Evolutionary conservation across 1,140 invertebrate genomes (phyloP).

Genomic region (Drosophila orosa): DNA sequence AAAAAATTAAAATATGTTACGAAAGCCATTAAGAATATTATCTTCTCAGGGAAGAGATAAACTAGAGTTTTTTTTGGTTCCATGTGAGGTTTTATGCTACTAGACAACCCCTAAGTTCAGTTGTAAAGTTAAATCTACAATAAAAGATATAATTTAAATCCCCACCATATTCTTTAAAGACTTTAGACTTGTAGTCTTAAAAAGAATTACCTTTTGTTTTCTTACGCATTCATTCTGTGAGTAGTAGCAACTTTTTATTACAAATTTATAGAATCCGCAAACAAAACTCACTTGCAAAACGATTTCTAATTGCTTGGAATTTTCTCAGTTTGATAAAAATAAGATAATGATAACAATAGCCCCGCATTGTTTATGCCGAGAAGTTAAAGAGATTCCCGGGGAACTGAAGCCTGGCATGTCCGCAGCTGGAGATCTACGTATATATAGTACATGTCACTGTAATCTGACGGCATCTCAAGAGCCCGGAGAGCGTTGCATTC

Average conservation of each 20-base stretch:
- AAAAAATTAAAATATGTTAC: background rate
- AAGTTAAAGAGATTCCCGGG: background rate
- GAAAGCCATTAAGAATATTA: background rate
- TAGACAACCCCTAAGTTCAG: background rate
- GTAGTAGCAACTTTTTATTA: background rate
- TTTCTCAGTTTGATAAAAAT: slow-evolving; percentile 9
- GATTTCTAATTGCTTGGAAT: slow-evolving; percentile 11
- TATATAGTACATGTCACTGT: slow-evolving; percentile 25
- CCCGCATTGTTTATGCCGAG: slow-evolving; percentile 10
- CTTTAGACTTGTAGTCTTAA: background rate
- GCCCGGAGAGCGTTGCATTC: slow-evolving; percentile 35
- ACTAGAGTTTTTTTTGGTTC: background rate
- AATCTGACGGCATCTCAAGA: slow-evolving; percentile 28
- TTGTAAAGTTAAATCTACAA: background rate
- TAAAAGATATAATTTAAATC: background rate
- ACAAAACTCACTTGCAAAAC: slow-evolving; percentile 1
- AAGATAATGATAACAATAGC: background rate
- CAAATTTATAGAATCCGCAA: background rate
- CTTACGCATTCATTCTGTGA: background rate
- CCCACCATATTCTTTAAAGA: background rate
- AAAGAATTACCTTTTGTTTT: background rate
- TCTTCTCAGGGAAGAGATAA: background rate
- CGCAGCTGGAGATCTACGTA: slow-evolving; percentile 23
- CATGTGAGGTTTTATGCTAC: background rate
- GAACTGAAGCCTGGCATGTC: slow-evolving; percentile 7